Base-by-base conservation (phyloP, 2,113 vertebrate genomes). In the Rana temporaria region DNA sequence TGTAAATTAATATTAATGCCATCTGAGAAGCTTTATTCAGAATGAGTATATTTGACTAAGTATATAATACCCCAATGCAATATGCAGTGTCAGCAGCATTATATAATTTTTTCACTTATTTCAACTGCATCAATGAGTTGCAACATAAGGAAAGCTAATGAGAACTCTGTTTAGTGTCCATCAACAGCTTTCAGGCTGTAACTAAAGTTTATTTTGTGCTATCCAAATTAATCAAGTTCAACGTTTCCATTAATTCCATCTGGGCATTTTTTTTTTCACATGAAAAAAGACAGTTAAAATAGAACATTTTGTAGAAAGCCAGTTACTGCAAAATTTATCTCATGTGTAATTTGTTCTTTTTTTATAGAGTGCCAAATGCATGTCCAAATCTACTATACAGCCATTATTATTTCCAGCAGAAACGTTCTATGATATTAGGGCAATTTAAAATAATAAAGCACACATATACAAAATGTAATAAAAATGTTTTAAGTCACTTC, bases 141-240 rank as follows among this genome's bases (percentile, higher is more conserved):
- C 20, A 4, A 4, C 15, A 55, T 73, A 6, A 32, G 32, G 79
- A 53, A 67, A 85, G 82, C 17, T 71, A 82, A 16, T 83, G 55
- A 60, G 24, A 62, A 11, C 68, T 77, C 20, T 0, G 34, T 82
- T 67, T 83, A 63, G 57, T 65, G 1, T 55, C 30, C 34, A 76
- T 88, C 34, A 69, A 8, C 48, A 73, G 0, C n/a, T 84, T 85
- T 84, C 2, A 6, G 63, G 7, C 72, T 85, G 53, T 67, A 6
- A 55, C 59, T 42, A 66, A 20, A 72, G 16, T 84, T 62, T 42
- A 2, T 3, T 71, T 18, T 77, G 2, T 72, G 26, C 71, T 76
- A 81, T 74, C 84, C 63, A 32, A 57, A 0, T 72, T 80, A 74
- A 18, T 84, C 6, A 60, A 85, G 79, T 82, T 81, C 0, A 86